Conservation (phyloP, 2,797 vertebrate species). For the Takifugu ocellatus region DNA sequence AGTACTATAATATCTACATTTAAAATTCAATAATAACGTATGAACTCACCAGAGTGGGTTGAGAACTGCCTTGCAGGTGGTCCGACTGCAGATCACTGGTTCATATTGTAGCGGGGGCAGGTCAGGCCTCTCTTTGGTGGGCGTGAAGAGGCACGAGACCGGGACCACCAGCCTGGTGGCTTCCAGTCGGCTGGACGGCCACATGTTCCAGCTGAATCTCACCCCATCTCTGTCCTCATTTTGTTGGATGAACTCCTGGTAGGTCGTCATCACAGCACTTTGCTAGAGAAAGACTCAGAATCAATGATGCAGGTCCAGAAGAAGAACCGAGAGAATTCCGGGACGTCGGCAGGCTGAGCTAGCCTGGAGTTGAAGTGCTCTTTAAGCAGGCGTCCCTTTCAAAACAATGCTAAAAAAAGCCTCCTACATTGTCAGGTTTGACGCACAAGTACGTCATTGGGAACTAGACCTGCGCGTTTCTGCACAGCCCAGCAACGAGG, state of each 20-base stretch:
- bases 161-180: conserved; percentile 94
- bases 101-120: conserved; percentile 94
- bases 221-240: conserved; percentile 96
- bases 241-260: conserved; percentile 97
- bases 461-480: conserved; percentile 49
- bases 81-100: conserved; percentile 90
- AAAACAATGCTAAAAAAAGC: conserved; percentile 21
- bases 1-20: no score
- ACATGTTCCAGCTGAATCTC: conserved; percentile 98
- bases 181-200: conserved; percentile 95
- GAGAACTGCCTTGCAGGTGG: conserved; percentile 92
- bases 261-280: conserved; percentile 82
- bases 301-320: conserved; percentile 4
- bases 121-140: conserved; percentile 89
- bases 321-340: not conserved
- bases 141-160: conserved; percentile 92
- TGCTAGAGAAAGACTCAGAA: conserved; percentile 10
- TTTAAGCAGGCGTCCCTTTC: conserved; percentile 27
- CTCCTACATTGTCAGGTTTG: conserved; percentile 14
- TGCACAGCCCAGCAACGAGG: not conserved
- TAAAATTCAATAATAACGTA: not conserved
- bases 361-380: not conserved
- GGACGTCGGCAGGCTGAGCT: not conserved
- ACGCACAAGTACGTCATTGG: conserved; percentile 32
- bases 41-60: conserved; percentile 92